Base-by-base conservation (phyloP, 2,113 vertebrate species). In the Orycteropus afer region DNA sequence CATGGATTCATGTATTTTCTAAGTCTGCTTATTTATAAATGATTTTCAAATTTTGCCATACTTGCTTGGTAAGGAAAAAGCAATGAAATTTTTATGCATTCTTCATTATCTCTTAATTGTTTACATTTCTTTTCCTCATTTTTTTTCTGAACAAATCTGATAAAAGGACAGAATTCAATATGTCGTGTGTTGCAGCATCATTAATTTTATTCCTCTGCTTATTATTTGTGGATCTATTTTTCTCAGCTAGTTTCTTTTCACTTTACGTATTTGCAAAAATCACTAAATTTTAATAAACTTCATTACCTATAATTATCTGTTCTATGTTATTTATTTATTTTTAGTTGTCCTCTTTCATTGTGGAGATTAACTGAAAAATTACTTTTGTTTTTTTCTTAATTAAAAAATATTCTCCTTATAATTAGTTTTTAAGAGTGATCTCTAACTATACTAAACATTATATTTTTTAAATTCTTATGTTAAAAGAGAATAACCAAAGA, bases 251-350 rank as follows among this genome's bases (percentile, higher is more conserved):
- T 93, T 96, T 15, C 27, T 47, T 94, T 95, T 86, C 20, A 47
- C 29, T 71, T 63, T 93, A 59, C 42, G 15, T 92, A 88, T 87
- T 87, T 79, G 3, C 83, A 74, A 93, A 91, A 91, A 55, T 15
- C 9, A 89, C 51, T 92, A 86, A 77, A 71, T 83, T 94, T 78
- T 93, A 94, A 96, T 96, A 90, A 93, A 57, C 34, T 67, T 65
- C 90, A 63, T 42, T 74, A 80, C 57, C 47, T 90, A 85, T 96
- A 86, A 89, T 94, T 73, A 94, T 77, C 47, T 89, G n/a, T 96
- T 78, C 85, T 87, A 45, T 69, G 47, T 83, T 91, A 77, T 89
- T 94, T 73, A 67, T 57, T 86, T 90, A 59, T 91, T 86, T 97
- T 96, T 85, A 4, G 2, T 63, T 95, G 40, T 63, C 5, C 42